Conservation (phyloP, 2,113 vertebrate species). For the Oceanodroma tethys region DNA sequence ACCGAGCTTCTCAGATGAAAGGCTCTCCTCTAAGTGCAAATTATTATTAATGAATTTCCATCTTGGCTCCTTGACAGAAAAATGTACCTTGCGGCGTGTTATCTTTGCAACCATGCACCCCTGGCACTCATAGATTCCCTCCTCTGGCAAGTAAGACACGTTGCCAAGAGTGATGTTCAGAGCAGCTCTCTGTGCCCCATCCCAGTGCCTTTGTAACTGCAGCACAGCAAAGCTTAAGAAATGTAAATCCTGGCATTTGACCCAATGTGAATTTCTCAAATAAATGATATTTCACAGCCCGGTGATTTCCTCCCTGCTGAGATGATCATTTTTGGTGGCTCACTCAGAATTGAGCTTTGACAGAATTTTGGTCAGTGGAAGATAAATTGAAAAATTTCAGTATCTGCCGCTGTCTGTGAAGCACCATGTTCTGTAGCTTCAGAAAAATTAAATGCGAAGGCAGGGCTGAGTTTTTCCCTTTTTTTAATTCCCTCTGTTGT, state of each 20-base stretch:
- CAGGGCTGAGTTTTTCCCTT: not conserved
- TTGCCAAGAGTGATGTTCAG: not conserved
- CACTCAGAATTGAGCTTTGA: not conserved
- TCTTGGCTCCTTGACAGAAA: not conserved
- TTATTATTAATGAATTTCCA: slow-evolving; percentile 5
- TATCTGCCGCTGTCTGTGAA: not conserved
- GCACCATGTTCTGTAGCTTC: not conserved
- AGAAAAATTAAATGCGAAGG: not conserved
- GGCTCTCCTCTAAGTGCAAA: not conserved
- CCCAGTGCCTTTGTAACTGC: not conserved
- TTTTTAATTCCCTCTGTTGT: not conserved
- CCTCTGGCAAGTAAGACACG: not conserved
- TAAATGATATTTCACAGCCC: slow-evolving; percentile 58
- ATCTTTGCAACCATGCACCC: not conserved
- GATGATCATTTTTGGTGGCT: slow-evolving; percentile 9
- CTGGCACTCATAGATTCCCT: not conserved
- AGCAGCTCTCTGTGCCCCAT: not conserved
- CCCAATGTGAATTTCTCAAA: not conserved
- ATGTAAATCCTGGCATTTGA: slow-evolving; percentile 41
- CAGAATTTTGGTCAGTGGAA: not conserved
- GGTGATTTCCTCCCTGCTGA: slow-evolving; percentile 16
- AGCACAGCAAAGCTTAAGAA: not conserved
- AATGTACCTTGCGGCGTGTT: not conserved
- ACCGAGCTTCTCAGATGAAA: not conserved
- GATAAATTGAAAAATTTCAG: slow-evolving; percentile 20